Base-by-base conservation (phyloP, 2,113 vertebrate species). In the Mirza zaza region DNA sequence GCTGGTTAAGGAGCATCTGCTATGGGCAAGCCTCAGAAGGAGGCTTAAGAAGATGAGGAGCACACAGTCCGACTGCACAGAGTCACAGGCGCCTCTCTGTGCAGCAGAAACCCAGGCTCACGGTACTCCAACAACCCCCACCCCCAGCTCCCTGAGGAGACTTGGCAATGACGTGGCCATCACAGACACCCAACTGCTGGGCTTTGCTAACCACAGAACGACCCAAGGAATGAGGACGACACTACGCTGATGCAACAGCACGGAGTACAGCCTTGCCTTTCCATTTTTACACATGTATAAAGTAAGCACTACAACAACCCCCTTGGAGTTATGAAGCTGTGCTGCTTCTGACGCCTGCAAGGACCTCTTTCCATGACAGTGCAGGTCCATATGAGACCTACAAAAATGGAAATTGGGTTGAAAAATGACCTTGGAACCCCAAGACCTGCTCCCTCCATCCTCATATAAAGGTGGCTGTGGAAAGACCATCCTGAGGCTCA, bases 111-210 rank as follows among this genome's bases (percentile, higher is more conserved):
- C 65, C n/a, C 39, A 29, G 71, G 48, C 29, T 42, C 48, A 77
- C 61, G 20, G 3, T 3, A 4, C 63, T 57, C 21, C 8, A 6
- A 2, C 39, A 20, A 11, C 6, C 18, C 11, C 7, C 55, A 59
- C 29, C 61, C 59, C 61, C 27, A 29, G 13, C 39, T n/a, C 59
- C 59, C 14, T n/a, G 21, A 5, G 11, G 45, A 52, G 18, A 7
- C 63, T 20, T 29, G 21, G 32, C 14, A 36, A 36, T 23, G 32
- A 20, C 0, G 5, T 0, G 10, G 52, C 0, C 1, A 36, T 23
- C 34, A 39, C 1, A 7, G 42, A 76, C 36, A 70, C 23, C 3
- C 7, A 2, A 27, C 36, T 32, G 11, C 48, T 67, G 55, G 79
- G 27, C 32, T 39, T 15, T 39, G 27, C 63, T 59, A 52, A 83